phyloP scores from a whole-genome alignment of 2,797 vertebrate species.

The Sebastes hubbsi region DNA sequence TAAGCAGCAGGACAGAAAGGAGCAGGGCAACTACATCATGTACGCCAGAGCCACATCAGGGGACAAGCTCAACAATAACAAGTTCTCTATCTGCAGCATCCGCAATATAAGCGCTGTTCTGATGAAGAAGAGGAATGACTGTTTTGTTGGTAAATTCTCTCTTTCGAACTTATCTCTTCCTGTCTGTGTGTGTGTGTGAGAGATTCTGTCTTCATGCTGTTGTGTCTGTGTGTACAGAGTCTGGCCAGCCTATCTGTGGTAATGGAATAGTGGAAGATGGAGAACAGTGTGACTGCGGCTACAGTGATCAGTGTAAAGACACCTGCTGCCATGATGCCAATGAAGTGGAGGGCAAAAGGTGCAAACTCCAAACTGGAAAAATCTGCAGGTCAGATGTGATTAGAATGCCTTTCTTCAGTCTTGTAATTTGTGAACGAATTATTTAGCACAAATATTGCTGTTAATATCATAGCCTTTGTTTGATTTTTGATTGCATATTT shows the following conservation, averaged over 20 bases:
- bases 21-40: slow-evolving; percentile 97
- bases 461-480: neutral
- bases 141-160: slow-evolving; percentile 92
- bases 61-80: slow-evolving; percentile 97
- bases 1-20: slow-evolving; percentile 88
- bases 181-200: neutral
- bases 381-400: slow-evolving; percentile 86
- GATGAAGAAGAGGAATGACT: slow-evolving; percentile 88
- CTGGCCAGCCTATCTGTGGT: slow-evolving; percentile 96
- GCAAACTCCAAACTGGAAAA: slow-evolving; percentile 86
- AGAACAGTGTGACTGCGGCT: slow-evolving; percentile 96
- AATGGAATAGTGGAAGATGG: slow-evolving; percentile 93
- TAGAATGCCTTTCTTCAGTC: neutral
- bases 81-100: slow-evolving; percentile 94
- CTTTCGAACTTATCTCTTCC: neutral
- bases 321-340: slow-evolving; percentile 90
- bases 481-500: neutral
- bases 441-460: neutral
- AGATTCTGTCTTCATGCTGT: slow-evolving; percentile 7
- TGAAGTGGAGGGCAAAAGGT: slow-evolving; percentile 84
- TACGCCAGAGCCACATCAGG: slow-evolving; percentile 97
- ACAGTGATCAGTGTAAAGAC: slow-evolving; percentile 94
- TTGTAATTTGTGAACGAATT: neutral
- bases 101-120: slow-evolving; percentile 95
- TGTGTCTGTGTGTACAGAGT: slow-evolving; percentile 83